These are phyloP conservation scores for Paramormyrops hopkinsi DNA, from an alignment of 2,797 vertebrate genomes.

Conservation along the genomic window DNA sequence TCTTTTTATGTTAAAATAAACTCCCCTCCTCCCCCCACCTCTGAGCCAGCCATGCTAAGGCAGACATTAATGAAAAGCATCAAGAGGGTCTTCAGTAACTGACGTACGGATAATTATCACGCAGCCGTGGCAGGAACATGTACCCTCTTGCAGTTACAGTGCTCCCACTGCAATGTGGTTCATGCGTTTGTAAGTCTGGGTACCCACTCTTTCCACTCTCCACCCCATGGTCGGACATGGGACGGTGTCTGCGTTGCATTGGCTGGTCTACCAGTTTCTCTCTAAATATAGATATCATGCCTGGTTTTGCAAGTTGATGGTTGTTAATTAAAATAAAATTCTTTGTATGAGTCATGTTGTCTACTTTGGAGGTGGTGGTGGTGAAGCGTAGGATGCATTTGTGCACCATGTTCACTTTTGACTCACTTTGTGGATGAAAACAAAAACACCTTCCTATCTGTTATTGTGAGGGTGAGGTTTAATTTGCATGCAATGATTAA, in stretches of 20 bases:
- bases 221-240: neutral
- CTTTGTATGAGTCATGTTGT: neutral
- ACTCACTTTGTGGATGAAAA: neutral
- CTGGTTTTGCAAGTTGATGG: neutral
- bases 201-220: neutral
- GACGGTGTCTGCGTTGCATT: conserved; percentile 10
- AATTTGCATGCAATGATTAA: conserved; percentile 5
- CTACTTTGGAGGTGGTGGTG: neutral
- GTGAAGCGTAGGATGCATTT: neutral
- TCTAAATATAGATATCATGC: neutral
- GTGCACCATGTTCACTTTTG: neutral
- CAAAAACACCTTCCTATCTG: neutral
- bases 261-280: neutral
- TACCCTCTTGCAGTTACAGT: conserved; percentile 31
- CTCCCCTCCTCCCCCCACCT: conserved; percentile 26
- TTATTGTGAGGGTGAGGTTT: neutral
- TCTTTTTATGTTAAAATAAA: conserved; percentile 52
- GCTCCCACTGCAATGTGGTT: neutral
- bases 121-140: conserved; percentile 70
- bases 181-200: neutral
- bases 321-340: neutral
- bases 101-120: conserved; percentile 73
- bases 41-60: conserved; percentile 52
- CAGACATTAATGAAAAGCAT: conserved; percentile 68
- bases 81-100: conserved; percentile 71